Base-by-base conservation (phyloP, 1,140 invertebrate species). In the Leptinotarsa texana region DNA sequence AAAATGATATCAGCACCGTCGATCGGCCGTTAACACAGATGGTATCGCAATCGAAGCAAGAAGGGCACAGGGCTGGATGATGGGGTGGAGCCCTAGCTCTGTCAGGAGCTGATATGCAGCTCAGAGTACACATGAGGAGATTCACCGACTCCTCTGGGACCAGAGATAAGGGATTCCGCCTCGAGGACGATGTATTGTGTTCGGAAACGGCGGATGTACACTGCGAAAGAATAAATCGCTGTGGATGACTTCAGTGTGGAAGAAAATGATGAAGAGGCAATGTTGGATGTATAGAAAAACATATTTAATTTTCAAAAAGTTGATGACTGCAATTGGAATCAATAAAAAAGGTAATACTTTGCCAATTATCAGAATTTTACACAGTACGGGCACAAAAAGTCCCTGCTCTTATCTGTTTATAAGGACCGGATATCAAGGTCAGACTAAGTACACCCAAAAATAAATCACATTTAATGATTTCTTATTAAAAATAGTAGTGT, bases 21-120 rank as follows among this genome's bases (percentile, higher is more conserved):
- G 73, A 80, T 80, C 79, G 75, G 69, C 63, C 79, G 78, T 80
- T 80, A 80, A 80, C 78, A 80, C 78, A 81, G 78, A 81, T 81
- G 77, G 75, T 81, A 80, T 81, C 74, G 21, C 33, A 48, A 22
- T 51, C 47, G 15, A 42, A 70, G 57, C 71, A 61, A 73, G 63
- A 47, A 62, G 63, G 69, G 69, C 61, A 49, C 75, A 47, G 47
- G 75, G 69, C 47, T 63, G 68, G 33, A 42, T 42, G 51, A 57
- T 57, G 51, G 51, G 51, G 51, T 57, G n/a, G 51, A 57, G 22
- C 51, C 48, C 68, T 67, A 22, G 66, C 69, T n/a, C 69, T 71
- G 69, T 22, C 69, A 51, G 21, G 22, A 22, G 42, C 69, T 62
- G 69, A 71, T 71, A 71, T 71, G 69, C 69, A 57, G 69, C 51